Evolutionary conservation across 2,797 vertebrate species (phyloP).

Genomic region (Chromobotia macracanthus): DNA sequence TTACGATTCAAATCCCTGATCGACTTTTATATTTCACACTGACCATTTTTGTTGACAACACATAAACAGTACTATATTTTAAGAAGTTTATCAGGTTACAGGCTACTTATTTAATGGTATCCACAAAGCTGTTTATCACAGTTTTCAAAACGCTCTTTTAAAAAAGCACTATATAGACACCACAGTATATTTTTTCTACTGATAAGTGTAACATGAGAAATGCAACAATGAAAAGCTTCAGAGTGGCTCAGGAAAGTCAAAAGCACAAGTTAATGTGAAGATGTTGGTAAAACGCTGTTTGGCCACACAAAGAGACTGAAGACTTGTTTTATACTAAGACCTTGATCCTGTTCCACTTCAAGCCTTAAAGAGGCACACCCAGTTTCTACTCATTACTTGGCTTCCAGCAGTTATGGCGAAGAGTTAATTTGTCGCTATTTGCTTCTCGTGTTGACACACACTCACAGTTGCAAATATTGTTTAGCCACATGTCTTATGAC

Average conservation of each 20-base stretch:
- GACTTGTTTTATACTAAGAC: slow-evolving; percentile 19
- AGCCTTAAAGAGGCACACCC: too few species aligned
- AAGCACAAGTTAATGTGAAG: not conserved
- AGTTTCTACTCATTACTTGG: slow-evolving; percentile 37
- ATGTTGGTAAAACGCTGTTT: not conserved
- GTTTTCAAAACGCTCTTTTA: too few species aligned
- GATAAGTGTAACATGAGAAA: not conserved
- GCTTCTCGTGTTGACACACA: slow-evolving; percentile 26
- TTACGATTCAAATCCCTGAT: too few species aligned
- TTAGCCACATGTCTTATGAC: slow-evolving; percentile 31
- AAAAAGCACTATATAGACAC: too few species aligned
- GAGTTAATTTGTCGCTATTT: slow-evolving; percentile 45
- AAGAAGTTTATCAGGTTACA: too few species aligned
- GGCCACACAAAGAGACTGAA: not conserved
- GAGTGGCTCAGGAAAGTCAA: not conserved
- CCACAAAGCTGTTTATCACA: too few species aligned
- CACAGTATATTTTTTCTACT: not conserved
- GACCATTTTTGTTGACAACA: too few species aligned
- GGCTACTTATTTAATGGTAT: too few species aligned
- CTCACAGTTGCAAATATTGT: slow-evolving; percentile 36
- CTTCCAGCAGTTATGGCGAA: slow-evolving; percentile 35
- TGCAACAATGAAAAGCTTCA: not conserved
- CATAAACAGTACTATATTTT: too few species aligned
- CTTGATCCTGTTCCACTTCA: not conserved
- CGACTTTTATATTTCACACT: too few species aligned